Base-by-base conservation (phyloP, 2,797 vertebrate genomes). In the Poeciliopsis turneri region DNA sequence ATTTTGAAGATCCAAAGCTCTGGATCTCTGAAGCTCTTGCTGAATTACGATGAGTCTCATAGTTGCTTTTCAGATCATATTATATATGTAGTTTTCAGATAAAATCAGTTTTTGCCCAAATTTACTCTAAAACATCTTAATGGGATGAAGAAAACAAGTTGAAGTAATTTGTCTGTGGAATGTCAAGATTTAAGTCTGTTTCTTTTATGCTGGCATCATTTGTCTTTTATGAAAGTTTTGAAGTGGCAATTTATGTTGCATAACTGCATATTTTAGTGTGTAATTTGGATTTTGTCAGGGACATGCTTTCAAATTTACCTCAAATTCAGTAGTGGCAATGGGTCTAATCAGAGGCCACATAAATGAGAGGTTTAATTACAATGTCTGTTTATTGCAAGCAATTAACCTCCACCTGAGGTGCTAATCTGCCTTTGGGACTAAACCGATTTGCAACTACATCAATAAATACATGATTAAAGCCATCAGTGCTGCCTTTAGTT, bases 401-500 rank as follows among this genome's bases (percentile, higher is more conserved):
- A 16, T 72, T 7, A 72, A 47, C 45, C 45, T 72, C 46, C 46
- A 16, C 45, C 16, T 39, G 30, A 39, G 18, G 61, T 64, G 61
- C 61, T 66, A 20, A 66, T 66, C 61, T 66, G 61, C 25, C 30
- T 72, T n/a, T 47, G 18, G 28, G 71, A 20, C 3, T 1, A 72
- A 28, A 30, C 71, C 36, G 30, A 72, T 33, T 28, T 3, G 33
- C 64, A 76, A 80, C 41, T 75, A 28, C 57, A 82, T 83, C 23
- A 76, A 49, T 45, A 71, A 76, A 49, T 45, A 71, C 70, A 75
- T 18, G 57, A 13, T 36, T 72, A 25, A 47, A 75, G 46, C 47
- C 41, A 51, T 80, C 30, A 51, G 66, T 25, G n/a, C 8, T 78
- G 36, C 53, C 33, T 76, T 70, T 12, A 79, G 39, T 75, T 81